Conservation (phyloP, 37 sponge, comb jelly and placozoan genomes). For the Bolinopsis microptera region DNA sequence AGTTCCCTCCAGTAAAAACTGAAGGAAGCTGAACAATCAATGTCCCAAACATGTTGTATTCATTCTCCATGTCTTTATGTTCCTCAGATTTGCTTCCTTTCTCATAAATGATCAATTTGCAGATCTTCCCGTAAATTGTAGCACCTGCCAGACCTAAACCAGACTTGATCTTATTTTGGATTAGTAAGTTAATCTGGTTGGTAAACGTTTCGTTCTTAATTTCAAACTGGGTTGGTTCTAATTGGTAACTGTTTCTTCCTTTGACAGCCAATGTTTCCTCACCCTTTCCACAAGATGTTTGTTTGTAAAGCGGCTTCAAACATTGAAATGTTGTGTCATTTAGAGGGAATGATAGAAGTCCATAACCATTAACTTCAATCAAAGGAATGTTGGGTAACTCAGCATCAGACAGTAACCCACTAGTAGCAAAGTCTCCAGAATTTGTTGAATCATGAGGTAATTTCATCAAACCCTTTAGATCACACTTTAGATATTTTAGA, state of each 20-base stretch:
- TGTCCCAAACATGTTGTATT: constrained; percentile 1
- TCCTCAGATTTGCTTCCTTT: background rate
- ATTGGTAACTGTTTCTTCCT: background rate
- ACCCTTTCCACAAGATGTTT: background rate
- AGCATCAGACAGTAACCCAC: background rate
- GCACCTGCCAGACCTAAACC: background rate
- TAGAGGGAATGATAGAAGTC: background rate
- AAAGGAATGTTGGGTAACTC: background rate
- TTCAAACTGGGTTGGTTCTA: background rate
- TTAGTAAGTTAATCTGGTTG: background rate
- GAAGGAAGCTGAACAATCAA: background rate
- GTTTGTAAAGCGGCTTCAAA: background rate
- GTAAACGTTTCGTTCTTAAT: background rate
- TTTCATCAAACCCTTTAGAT: background rate
- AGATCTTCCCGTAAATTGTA: background rate
- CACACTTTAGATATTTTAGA: background rate
- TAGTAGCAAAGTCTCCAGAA: background rate
- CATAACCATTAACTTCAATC: background rate
- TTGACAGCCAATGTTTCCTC: background rate
- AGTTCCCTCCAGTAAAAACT: background rate
- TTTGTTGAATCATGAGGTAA: background rate
- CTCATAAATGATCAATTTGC: constrained; percentile 1
- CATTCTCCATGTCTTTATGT: background rate
- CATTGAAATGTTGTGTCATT: background rate
- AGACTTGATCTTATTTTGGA: background rate